Conservation (phyloP, 2,797 vertebrate species). For the Alcedo quadribrachys region DNA sequence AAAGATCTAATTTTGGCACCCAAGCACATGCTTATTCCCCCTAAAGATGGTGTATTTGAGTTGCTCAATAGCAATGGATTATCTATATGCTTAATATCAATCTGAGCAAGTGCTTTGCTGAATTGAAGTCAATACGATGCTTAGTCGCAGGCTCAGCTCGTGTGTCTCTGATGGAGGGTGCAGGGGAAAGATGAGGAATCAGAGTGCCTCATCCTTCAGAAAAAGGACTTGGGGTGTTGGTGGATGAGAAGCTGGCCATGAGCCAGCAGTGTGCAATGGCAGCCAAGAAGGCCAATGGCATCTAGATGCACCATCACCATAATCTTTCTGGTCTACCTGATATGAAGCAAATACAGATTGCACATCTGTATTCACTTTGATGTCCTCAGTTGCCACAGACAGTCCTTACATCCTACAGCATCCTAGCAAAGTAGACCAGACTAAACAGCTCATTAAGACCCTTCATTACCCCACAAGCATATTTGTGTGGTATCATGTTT, state of each 20-base stretch:
- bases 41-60: background rate
- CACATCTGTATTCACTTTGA: background rate
- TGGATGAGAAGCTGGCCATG: too few relatives aligned
- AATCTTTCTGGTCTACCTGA: background rate
- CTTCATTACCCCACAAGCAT: background rate
- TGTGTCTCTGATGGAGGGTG: background rate
- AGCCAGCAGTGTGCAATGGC: too few relatives aligned
- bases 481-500: background rate
- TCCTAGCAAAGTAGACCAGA: background rate
- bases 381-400: background rate
- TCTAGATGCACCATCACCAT: background rate
- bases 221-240: too few relatives aligned
- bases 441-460: background rate
- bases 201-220: background rate
- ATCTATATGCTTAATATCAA: background rate
- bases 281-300: too few relatives aligned
- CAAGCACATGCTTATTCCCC: background rate
- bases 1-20: constrained; percentile 15
- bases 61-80: background rate
- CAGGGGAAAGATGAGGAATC: background rate
- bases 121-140: background rate
- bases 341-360: background rate
- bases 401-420: background rate
- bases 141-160: background rate
- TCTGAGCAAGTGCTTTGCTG: background rate